Percentiles rank a stretch among this genome's conserved stretches.
phyloP scores from a whole-genome alignment of 2,113 vertebrate species.

The Ictidomys tridecemlineatus region DNA sequence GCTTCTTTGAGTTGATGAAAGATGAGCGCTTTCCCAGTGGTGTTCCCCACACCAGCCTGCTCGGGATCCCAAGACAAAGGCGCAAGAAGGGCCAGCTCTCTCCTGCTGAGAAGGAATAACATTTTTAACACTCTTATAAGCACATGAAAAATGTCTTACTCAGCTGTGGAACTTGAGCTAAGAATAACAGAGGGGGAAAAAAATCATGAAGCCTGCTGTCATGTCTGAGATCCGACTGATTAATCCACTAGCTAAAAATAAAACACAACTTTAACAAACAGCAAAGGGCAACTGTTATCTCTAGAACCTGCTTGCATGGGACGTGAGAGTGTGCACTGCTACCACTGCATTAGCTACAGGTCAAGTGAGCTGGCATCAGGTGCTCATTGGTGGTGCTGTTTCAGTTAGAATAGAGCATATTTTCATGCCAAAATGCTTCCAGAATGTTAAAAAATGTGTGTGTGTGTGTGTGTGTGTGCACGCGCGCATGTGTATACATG shows the following conservation, averaged over 20 bases:
- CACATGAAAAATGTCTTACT: neutral
- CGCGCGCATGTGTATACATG: neutral
- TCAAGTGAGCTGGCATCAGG: neutral
- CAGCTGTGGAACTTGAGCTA: slow-evolving; percentile 43
- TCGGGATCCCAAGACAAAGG: neutral
- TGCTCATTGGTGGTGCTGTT: neutral
- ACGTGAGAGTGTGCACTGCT: neutral
- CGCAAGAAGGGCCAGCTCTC: neutral
- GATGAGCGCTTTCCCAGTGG: neutral
- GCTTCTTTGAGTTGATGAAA: neutral
- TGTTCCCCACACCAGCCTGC: neutral
- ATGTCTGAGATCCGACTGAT: neutral
- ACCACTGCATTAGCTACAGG: neutral
- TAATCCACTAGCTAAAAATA: slow-evolving; percentile 57
- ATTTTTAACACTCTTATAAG: neutral
- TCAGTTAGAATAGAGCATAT: neutral
- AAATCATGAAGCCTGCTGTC: neutral
- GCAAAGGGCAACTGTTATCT: neutral
- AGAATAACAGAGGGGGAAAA: slow-evolving; percentile 47
- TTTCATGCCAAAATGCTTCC: neutral
- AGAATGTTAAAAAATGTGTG: neutral
- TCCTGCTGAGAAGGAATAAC: neutral
- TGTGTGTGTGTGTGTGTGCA: neutral
- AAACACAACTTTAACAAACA: neutral
- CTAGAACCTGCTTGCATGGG: neutral